Evolutionary conservation across 1,140 invertebrate species (phyloP), one percentile per base, ranked within the genome.

Genomic region (Gonatopus flavifemur): DNA sequence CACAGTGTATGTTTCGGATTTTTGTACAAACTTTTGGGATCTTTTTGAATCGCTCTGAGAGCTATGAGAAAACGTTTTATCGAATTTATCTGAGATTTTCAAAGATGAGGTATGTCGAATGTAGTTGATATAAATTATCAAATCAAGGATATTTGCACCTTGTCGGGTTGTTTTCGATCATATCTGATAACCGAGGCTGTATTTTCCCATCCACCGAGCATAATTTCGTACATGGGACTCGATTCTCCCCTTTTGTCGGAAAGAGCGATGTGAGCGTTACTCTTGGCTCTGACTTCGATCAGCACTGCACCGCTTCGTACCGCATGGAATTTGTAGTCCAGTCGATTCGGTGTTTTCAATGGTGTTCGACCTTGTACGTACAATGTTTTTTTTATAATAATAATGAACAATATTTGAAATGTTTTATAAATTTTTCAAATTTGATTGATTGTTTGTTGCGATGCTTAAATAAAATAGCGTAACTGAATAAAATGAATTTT

Each of bases 181-280:
- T 83, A 69, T 65, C 84, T 81, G 63, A 85, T 84, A 49, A 82
- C 83, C 5, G 82, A 84, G 48, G 82, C 79, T 35, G 67, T 76
- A 55, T 85, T 85, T 54, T 83, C 80, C 84, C 84, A 85, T 30
- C 82, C 83, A 7, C 83, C 84, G 32, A 85, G 70, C 56, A 85
- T 79, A 46, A 85, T 73, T 72, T 85, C 83, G 55, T 82, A 84
- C 76, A 83, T 85, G 22, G 79, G 82, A 49, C 78, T 77, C 18
- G 79, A 74, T 59, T 82, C 82, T 31, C 66, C 71, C 16, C 76
- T 76, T 10, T 58, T 76, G 16, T 65, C 65, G 15, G 82, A 80
- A 36, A 86, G 67, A 48, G 80, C 81, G 38, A 86, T 55, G 58
- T 85, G 84, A 43, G 82, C 83, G 66, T 86, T 83, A 69, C 82